phyloP scores from a whole-genome alignment of 2,113 vertebrate genomes.

The Balaenoptera acutorostrata region DNA sequence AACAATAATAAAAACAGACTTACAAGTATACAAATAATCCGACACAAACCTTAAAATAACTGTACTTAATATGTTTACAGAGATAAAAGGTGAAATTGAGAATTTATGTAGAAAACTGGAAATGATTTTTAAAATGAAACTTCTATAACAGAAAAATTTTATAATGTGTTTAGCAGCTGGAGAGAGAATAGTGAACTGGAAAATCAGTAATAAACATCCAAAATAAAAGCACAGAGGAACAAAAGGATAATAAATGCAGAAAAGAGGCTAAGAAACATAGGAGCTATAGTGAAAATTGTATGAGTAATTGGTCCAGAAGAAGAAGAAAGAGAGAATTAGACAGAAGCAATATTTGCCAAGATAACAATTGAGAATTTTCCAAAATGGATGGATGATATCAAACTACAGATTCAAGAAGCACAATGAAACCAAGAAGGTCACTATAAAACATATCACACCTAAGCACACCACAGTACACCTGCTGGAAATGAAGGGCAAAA shows the following conservation, averaged over 20 bases:
- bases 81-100: not conserved
- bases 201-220: not conserved
- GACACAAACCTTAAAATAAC: no score
- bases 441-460: not conserved
- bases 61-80: not conserved
- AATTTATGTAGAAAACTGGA: not conserved
- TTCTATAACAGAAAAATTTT: not conserved
- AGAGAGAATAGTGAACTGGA: not conserved
- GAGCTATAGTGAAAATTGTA: not conserved
- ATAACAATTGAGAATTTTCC: not conserved
- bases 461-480: not conserved
- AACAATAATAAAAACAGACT: not conserved
- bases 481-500: not conserved
- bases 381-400: not conserved
- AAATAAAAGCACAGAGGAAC: not conserved
- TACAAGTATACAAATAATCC: rapidly evolving
- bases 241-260: not conserved
- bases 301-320: not conserved
- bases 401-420: not conserved
- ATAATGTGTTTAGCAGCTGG: not conserved
- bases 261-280: not conserved
- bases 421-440: no score
- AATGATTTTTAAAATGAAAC: not conserved
- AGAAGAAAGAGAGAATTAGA: not conserved
- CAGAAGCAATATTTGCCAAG: not conserved